Conservation (phyloP, 2,888 invertebrate species). For the Phorcus lineatus region DNA sequence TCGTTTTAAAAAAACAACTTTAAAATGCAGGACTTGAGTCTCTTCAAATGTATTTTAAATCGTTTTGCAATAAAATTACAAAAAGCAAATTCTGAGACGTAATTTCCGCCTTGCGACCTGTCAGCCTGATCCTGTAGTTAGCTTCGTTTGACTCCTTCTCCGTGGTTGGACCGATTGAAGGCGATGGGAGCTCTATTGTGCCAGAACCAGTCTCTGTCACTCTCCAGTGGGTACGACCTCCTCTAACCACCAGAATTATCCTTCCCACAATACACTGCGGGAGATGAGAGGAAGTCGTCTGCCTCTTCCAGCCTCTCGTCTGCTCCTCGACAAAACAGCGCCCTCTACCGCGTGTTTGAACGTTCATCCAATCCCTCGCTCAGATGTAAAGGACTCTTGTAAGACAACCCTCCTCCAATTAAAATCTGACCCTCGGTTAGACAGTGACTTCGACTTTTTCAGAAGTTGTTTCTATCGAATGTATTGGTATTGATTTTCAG, state of each 20-base stretch:
- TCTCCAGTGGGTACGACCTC: not conserved
- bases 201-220: not conserved
- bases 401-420: not conserved
- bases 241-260: not conserved
- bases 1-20: too few species aligned
- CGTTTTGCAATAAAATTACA: too few species aligned
- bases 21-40: too few species aligned
- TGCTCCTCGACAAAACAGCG: constrained; percentile 5
- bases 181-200: not conserved
- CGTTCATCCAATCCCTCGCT: constrained; percentile 8
- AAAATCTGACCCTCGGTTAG: constrained; percentile 1
- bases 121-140: not conserved
- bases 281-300: constrained; percentile 7
- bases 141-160: constrained; percentile 1
- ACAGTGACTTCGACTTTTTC: not conserved
- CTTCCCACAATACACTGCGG: constrained; percentile 1
- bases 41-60: too few species aligned
- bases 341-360: constrained; percentile 11
- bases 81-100: not conserved
- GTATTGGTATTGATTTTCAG: not conserved
- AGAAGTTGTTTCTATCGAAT: not conserved
- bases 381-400: not conserved
- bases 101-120: not conserved
- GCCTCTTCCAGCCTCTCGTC: not conserved
- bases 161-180: not conserved